These are phyloP conservation scores for Thymelicus sylvestris DNA, from an alignment of 2,888 invertebrate species.

Conservation along the genomic window DNA sequence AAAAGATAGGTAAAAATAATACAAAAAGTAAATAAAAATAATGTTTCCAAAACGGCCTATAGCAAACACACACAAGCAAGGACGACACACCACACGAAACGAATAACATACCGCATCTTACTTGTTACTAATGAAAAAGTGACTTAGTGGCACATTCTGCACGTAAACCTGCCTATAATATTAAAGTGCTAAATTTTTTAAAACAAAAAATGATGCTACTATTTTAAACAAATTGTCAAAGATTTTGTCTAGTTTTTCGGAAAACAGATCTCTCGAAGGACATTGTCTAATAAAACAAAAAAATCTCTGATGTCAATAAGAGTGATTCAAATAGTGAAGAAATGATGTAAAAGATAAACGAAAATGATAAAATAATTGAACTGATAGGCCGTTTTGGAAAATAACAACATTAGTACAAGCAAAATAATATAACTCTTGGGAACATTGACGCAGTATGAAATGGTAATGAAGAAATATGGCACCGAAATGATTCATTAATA, in stretches of 20 bases:
- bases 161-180: constrained; percentile 65
- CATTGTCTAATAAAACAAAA: constrained; percentile 66
- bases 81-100: constrained; percentile 77
- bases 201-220: constrained; percentile 71
- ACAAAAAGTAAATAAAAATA: constrained; percentile 60
- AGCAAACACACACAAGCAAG: constrained; percentile 82
- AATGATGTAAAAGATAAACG: constrained; percentile 50
- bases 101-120: constrained; percentile 69
- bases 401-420: constrained; percentile 76
- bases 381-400: constrained; percentile 86
- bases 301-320: constrained; percentile 54
- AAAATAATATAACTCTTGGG: constrained; percentile 70
- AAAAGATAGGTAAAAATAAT: constrained; percentile 59
- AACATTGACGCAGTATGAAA: constrained; percentile 70
- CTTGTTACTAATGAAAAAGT: constrained; percentile 64
- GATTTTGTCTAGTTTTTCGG: constrained; percentile 72
- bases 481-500: constrained; percentile 51
- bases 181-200: constrained; percentile 68
- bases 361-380: constrained; percentile 70
- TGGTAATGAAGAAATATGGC: constrained; percentile 65
- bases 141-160: constrained; percentile 69
- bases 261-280: constrained; percentile 85
- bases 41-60: constrained; percentile 84
- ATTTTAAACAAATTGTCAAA: constrained; percentile 61
- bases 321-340: constrained; percentile 56